These are phyloP conservation scores for Falco concolor DNA, from an alignment of 2,797 vertebrate genomes.

Conservation along the genomic window DNA sequence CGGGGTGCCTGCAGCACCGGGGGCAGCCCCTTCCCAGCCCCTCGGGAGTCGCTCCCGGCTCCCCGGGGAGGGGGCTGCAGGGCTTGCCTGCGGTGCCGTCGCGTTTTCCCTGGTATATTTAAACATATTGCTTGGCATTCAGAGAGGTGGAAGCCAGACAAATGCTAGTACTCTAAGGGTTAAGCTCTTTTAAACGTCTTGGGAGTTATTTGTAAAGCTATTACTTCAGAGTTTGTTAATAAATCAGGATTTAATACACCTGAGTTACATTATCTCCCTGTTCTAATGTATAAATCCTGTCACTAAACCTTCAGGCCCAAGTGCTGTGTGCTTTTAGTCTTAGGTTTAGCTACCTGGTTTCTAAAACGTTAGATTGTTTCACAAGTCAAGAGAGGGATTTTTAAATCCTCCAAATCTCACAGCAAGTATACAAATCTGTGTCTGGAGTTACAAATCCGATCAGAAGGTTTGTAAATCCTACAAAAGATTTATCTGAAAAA, in stretches of 20 bases:
- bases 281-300: constrained; percentile 62
- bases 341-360: constrained; percentile 57
- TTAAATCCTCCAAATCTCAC: constrained; percentile 60
- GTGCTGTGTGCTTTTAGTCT: constrained; percentile 62
- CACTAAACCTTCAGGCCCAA: constrained; percentile 58
- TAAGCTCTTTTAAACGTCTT: constrained; percentile 45
- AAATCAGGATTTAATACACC: constrained; percentile 69
- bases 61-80: background rate
- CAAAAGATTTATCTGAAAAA: constrained; percentile 57
- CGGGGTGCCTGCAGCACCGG: background rate
- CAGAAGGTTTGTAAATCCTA: constrained; percentile 61
- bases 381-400: constrained; percentile 55
- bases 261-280: constrained; percentile 63
- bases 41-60: rapidly evolving
- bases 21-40: background rate
- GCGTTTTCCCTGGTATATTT: background rate
- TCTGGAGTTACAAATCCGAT: constrained; percentile 66
- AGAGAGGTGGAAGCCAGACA: background rate
- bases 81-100: background rate
- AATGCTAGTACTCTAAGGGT: constrained; percentile 12
- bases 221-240: constrained; percentile 62
- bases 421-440: constrained; percentile 56
- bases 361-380: constrained; percentile 55
- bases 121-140: background rate
- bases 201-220: constrained; percentile 65